Percentiles rank a stretch among this genome's conserved stretches.
These are phyloP conservation scores for Drosophila engyochracea DNA, from an alignment of 2,888 invertebrate genomes.

Conservation along the genomic window DNA sequence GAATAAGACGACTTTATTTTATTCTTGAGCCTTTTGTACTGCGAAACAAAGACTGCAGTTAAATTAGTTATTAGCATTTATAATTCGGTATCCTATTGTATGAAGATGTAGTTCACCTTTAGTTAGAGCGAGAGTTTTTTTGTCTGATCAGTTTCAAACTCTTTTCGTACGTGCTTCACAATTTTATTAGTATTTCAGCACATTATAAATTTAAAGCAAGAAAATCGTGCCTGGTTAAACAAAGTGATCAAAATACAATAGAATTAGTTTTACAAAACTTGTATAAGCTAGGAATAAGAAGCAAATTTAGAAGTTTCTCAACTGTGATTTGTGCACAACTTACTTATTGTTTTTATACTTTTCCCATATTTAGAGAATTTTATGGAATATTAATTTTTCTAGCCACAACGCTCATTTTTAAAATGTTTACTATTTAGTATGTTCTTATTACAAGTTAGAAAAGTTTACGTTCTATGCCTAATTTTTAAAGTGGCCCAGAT, in stretches of 20 bases:
- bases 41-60: neutral
- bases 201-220: neutral
- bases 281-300: neutral
- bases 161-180: neutral
- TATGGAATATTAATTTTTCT: neutral
- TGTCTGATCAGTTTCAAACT: neutral
- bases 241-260: no score
- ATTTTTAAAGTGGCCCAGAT: neutral
- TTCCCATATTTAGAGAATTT: neutral
- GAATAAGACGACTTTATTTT: neutral
- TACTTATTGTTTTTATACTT: neutral
- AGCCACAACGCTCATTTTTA: neutral
- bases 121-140: neutral
- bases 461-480: neutral
- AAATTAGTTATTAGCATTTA: neutral
- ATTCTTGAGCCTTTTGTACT: neutral
- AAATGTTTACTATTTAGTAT: neutral
- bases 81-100: neutral
- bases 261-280: neutral
- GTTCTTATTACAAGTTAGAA: neutral
- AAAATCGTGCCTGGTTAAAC: neutral
- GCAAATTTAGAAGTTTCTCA: neutral
- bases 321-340: neutral
- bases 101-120: neutral
- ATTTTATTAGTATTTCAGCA: neutral